phyloP scores from a whole-genome alignment of 2,888 invertebrate genomes.

The Lasioglossum zephyrum region DNA sequence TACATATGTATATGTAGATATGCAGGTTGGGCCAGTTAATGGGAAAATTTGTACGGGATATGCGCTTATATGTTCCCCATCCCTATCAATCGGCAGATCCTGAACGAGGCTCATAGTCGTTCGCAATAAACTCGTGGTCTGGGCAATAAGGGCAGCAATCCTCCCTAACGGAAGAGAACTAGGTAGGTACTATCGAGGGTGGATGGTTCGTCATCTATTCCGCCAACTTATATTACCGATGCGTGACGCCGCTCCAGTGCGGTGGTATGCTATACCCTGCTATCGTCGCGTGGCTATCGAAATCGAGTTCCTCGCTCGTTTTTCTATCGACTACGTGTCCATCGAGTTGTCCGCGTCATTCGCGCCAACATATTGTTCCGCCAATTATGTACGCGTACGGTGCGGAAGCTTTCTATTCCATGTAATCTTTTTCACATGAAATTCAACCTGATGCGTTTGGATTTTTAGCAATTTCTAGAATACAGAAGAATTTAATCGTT shows the following conservation, averaged over 20 bases:
- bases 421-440: too few species aligned
- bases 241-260: not conserved
- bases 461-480: too few species aligned
- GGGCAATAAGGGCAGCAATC: slow-evolving; percentile 72
- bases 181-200: slow-evolving; percentile 61
- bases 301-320: slow-evolving; percentile 27
- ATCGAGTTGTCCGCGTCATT: slow-evolving; percentile 32
- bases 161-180: slow-evolving; percentile 59
- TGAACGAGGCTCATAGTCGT: slow-evolving; percentile 57
- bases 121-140: slow-evolving; percentile 77
- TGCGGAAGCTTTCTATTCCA: too few species aligned
- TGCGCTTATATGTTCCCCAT: slow-evolving; percentile 49
- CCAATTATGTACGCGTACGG: too few species aligned
- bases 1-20: too few species aligned
- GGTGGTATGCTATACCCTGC: slow-evolving; percentile 33
- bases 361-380: not conserved
- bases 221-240: slow-evolving; percentile 66
- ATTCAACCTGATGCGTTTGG: too few species aligned
- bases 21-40: slow-evolving; percentile 35
- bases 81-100: slow-evolving; percentile 61
- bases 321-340: slow-evolving; percentile 30
- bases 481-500: too few species aligned
- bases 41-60: slow-evolving; percentile 62
- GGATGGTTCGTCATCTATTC: slow-evolving; percentile 75
- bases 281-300: slow-evolving; percentile 51